Base-by-base conservation (phyloP, 2,797 vertebrate species). In the Anolis apletophallus region DNA sequence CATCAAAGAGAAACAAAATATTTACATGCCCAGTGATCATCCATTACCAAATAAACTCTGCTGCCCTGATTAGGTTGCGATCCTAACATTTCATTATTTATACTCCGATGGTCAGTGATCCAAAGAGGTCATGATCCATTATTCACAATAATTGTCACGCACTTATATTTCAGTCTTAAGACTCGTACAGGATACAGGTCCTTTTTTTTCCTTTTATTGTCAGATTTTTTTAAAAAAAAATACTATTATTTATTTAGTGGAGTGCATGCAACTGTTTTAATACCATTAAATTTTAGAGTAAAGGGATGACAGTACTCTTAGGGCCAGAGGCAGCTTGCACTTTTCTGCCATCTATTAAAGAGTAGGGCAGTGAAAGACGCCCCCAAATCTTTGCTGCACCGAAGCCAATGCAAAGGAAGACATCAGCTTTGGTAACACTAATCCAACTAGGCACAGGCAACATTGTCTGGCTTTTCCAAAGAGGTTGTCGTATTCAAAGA, bases 381-480 rank as follows among this genome's bases (percentile, higher is more conserved):
- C n/a, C n/a, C n/a, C n/a, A 16, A 7, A 36, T 21, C 13, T 57
- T 82, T 34, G 46, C 0, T 26, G 0, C 4, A 26, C 61, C 13
- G 12, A 82, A 87, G 13, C 34, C 21, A 52, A 4, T 86, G 8
- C 40, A 11, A 11, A 59, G 17, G 34, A 46, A 21, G 46, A 59
- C 81, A 4, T 10, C 32, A 84, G 40, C n/a, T 6, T 79, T 59
- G 2, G 11, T 8, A 52, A 87, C 69, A 3, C 86, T 86, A 88
- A 86, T 16, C 64, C 50, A 5, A 26, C 8, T 36, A 36, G 21
- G 17, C 1, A 19, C 57, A 78, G 40, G 3, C 54, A 80, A 75
- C 23, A 32, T 21, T 75, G 13, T 10, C 26, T 54, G 2, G 21
- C 0, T n/a, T 71, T 72, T 32, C 23, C 57, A 76, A 59, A 86